Evolutionary conservation across 2,888 invertebrate species (phyloP).

Genomic region (Unio delphinus): DNA sequence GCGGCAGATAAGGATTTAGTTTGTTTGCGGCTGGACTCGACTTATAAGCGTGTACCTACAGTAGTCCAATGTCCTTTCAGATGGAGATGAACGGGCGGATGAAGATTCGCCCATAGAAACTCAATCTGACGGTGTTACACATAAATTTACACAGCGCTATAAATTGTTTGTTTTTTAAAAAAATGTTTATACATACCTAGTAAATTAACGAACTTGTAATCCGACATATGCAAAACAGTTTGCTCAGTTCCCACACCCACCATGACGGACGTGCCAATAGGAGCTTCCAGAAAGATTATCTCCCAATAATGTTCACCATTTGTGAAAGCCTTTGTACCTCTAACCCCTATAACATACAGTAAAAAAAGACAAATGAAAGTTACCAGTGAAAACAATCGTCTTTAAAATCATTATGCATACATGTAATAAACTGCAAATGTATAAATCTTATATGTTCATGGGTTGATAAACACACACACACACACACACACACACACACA

Average conservation of each 20-base stretch:
- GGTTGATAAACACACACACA: too few species aligned
- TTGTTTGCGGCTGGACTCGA: too few species aligned
- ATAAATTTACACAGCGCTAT: too few species aligned
- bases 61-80: too few species aligned
- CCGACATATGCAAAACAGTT: slow-evolving; percentile 41
- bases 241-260: slow-evolving; percentile 59
- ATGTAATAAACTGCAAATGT: too few species aligned
- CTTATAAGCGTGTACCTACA: too few species aligned
- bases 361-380: not conserved
- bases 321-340: slow-evolving; percentile 50
- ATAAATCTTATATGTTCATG: too few species aligned
- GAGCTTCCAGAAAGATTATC: slow-evolving; percentile 56
- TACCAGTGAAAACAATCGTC: not conserved
- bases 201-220: slow-evolving; percentile 55
- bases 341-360: slow-evolving; percentile 35
- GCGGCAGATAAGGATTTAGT: too few species aligned
- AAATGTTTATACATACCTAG: slow-evolving; percentile 44
- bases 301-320: slow-evolving; percentile 64
- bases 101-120: not conserved
- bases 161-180: not conserved
- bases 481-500: too few species aligned
- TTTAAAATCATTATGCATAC: too few species aligned
- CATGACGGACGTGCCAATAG: slow-evolving; percentile 62
- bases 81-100: too few species aligned
- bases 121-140: too few species aligned